Percentiles rank a stretch among this genome's conserved stretches.
Evolutionary conservation across 1,140 invertebrate species (phyloP).

Genomic region (Adoxophyes honmai): DNA sequence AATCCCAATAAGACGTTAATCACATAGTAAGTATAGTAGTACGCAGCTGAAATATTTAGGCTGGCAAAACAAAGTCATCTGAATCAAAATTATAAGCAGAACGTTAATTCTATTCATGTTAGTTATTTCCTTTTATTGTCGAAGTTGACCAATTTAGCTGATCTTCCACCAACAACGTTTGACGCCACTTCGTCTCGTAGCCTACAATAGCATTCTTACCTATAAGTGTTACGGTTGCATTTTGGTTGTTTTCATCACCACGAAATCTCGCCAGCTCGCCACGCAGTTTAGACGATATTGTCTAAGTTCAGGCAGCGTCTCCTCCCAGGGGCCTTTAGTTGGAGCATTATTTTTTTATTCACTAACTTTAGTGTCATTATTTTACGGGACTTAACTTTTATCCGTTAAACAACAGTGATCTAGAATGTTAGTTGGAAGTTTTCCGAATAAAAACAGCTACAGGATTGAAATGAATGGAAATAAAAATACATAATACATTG

Average conservation of each 20-base stretch:
- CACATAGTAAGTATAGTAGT: neutral
- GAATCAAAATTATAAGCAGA: slow-evolving; percentile 1
- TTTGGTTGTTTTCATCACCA: neutral
- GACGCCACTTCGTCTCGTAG: neutral
- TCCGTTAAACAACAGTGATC: neutral
- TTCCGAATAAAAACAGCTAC: no score
- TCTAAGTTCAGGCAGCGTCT: slow-evolving; percentile 5
- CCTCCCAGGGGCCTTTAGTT: neutral
- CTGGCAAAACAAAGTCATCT: neutral
- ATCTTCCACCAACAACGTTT: slow-evolving; percentile 1
- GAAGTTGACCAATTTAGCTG: slow-evolving; percentile 7
- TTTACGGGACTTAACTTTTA: slow-evolving; percentile 8
- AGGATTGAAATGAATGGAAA: neutral
- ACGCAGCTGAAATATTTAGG: no score
- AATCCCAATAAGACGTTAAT: no score
- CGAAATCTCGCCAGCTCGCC: neutral
- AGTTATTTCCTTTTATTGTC: slow-evolving; percentile 2
- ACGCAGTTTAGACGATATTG: slow-evolving; percentile 11
- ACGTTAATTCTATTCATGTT: slow-evolving; percentile 4
- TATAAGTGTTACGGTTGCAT: neutral
- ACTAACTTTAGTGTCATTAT: slow-evolving; percentile 13
- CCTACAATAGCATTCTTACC: neutral
- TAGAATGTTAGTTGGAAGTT: neutral
- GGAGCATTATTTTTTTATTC: slow-evolving; percentile 11
- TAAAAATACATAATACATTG: neutral